These are phyloP conservation scores for Phoebastria nigripes DNA, from an alignment of 2,797 vertebrate genomes.

Conservation along the genomic window DNA sequence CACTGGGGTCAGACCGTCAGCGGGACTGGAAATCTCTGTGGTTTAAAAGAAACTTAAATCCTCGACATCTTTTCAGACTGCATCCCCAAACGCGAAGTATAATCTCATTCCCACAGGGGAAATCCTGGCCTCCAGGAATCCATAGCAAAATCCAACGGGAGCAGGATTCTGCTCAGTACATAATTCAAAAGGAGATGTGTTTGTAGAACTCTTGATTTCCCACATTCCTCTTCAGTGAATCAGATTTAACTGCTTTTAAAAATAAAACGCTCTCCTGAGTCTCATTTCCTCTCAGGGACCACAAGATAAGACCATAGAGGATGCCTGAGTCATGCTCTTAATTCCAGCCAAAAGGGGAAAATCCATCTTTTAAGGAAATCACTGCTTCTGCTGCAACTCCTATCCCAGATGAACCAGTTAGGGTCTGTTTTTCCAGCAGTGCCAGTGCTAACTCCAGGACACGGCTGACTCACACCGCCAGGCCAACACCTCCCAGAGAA, in stretches of 20 bases:
- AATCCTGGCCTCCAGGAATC: background rate
- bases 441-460: background rate
- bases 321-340: background rate
- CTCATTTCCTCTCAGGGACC: constrained; percentile 30
- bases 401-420: background rate
- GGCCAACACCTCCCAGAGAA: background rate
- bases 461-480: background rate
- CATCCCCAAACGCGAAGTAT: fast-evolving
- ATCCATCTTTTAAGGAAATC: background rate
- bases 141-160: background rate
- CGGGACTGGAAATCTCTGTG: background rate
- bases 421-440: background rate
- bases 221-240: background rate
- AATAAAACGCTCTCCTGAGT: background rate
- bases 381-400: background rate
- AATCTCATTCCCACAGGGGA: background rate
- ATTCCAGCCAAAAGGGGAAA: background rate
- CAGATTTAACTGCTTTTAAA: background rate
- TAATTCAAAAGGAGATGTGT: background rate
- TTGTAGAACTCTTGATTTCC: background rate
- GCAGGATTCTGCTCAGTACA: background rate
- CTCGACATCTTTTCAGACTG: background rate
- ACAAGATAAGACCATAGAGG: background rate
- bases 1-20: background rate
- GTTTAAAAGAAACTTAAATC: background rate